Evolutionary conservation across 2,797 vertebrate species (phyloP).

Genomic region (Florisuga fusca): DNA sequence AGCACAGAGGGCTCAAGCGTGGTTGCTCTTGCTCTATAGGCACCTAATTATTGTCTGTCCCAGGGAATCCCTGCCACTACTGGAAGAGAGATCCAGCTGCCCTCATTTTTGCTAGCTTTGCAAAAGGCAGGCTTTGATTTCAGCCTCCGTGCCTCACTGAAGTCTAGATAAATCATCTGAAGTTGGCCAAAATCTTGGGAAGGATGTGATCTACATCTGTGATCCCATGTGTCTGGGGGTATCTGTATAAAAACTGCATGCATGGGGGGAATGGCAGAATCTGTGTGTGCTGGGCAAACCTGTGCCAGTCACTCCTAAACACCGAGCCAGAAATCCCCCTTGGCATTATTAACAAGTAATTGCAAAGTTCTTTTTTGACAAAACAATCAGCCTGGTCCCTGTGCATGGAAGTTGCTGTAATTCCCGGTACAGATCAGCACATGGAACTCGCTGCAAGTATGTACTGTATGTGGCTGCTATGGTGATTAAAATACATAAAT

Average conservation of each 20-base stretch:
- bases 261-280: background rate
- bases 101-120: background rate
- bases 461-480: slow-evolving; percentile 65
- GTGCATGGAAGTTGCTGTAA: background rate
- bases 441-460: background rate
- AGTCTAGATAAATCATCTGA: background rate
- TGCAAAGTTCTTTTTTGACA: background rate
- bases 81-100: background rate
- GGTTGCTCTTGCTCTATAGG: background rate
- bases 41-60: background rate
- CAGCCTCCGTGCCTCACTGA: background rate
- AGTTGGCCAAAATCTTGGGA: background rate
- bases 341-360: background rate
- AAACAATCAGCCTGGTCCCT: background rate
- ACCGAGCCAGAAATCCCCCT: background rate
- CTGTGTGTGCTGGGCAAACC: background rate
- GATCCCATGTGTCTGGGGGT: background rate
- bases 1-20: background rate
- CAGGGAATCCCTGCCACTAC: background rate
- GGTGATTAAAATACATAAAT: slow-evolving; percentile 61
- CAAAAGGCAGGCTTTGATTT: background rate
- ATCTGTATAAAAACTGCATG: background rate
- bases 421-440: background rate
- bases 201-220: background rate
- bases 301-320: background rate